phyloP scores from a whole-genome alignment of 2,113 vertebrate genomes.

The Marmota flaviventris region DNA sequence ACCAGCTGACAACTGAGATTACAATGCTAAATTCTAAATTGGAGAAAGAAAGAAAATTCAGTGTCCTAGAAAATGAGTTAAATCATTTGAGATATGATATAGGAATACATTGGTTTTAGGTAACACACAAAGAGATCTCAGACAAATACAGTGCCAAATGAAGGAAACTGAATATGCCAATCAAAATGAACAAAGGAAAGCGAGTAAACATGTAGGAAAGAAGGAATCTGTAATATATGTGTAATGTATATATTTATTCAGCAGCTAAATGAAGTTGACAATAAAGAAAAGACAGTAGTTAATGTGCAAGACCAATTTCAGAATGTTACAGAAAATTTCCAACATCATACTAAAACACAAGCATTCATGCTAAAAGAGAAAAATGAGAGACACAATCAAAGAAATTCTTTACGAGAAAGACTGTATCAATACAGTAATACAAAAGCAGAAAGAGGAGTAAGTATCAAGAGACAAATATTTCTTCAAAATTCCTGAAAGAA shows the following conservation, averaged over 20 bases:
- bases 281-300: constrained; percentile 92
- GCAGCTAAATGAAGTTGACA: constrained; percentile 94
- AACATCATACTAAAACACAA: constrained; percentile 92
- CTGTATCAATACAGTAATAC: constrained; percentile 92
- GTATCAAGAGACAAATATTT: constrained; percentile 22
- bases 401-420: constrained; percentile 91
- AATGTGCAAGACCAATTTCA: constrained; percentile 93
- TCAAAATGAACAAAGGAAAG: constrained; percentile 90
- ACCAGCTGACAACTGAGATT: constrained; percentile 89
- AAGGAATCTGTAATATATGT: constrained; percentile 87
- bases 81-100: constrained; percentile 89
- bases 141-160: constrained; percentile 85
- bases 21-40: constrained; percentile 88
- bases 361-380: constrained; percentile 91
- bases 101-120: constrained; percentile 93
- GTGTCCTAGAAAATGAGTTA: constrained; percentile 93
- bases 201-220: constrained; percentile 88
- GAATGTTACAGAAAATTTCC: constrained; percentile 91
- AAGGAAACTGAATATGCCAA: constrained; percentile 90
- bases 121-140: constrained; percentile 90
- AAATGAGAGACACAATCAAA: constrained; percentile 91
- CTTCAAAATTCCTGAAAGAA: constrained; percentile 10
- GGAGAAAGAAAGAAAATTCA: constrained; percentile 92
- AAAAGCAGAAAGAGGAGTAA: constrained; percentile 94
- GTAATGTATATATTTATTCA: constrained; percentile 87